Base-by-base conservation (phyloP, 2,797 vertebrate genomes). In the Tarsius wallacei region DNA sequence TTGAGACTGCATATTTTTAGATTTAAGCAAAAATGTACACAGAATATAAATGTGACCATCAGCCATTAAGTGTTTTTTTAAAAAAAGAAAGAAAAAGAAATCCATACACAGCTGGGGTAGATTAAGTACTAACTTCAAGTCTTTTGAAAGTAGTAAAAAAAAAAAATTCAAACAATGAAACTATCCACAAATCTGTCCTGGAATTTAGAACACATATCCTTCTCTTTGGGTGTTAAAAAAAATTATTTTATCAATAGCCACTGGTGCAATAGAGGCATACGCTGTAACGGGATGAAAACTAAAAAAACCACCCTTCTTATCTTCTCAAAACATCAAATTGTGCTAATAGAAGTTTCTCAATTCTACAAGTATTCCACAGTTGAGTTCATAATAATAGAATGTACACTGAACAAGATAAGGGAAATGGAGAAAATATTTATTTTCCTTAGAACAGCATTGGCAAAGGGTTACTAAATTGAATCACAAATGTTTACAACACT, bases 351-450 rank as follows among this genome's bases (percentile, higher is more conserved):
- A 95, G 59, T 89, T 85, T 94, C 78, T 87, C 89, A 53, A 85
- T 57, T 87, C 53, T 36, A 17, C 28, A 95, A 93, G 93, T 86
- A 96, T 87, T 91, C 68, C 89, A 93, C 71, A 93, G 76, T 31
- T 93, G 86, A 96, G 87, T 96, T 96, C 87, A 78, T 88, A 94
- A 97, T 77, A 96, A 97, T 61, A 96, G 90, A 96, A 73, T 93
- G 68, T 31, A 94, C 47, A 7, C 21, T 94, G 61, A 86, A 88
- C 36, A 84, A 96, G 97, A 98, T 97, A 97, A 97, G 96, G 87
- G 68, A 97, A 97, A 98, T 87, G 68, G 90, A 93, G 87, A 91
- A 98, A 97, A 95, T 95, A 93, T 91, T 97, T 96, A 94, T 95
- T 97, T 98, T 92, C 91, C 93, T 63, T 93, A 95, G 77, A 96